phyloP scores from a whole-genome alignment of 2,113 vertebrate species.

The Suncus etruscus region DNA sequence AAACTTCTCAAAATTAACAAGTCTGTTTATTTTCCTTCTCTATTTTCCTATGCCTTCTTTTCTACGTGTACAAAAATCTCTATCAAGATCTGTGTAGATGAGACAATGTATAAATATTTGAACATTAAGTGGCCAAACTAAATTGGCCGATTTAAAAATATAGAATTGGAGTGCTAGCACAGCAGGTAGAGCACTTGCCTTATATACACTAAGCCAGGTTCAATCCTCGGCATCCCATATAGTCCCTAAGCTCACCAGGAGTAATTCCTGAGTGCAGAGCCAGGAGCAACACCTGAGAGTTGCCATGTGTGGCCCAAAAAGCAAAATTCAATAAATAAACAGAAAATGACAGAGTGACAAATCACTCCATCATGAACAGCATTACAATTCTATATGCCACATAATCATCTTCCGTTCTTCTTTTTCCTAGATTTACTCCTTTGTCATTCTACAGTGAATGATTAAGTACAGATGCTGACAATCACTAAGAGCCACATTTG shows the following conservation, averaged over 20 bases:
- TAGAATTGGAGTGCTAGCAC: too few relatives aligned
- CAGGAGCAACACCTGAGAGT: too few relatives aligned
- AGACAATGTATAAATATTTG: not conserved
- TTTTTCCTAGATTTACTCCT: not conserved
- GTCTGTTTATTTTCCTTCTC: not conserved
- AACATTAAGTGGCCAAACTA: not conserved
- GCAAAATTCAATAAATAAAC: slow-evolving; percentile 28
- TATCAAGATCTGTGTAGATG: not conserved
- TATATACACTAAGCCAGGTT: too few relatives aligned
- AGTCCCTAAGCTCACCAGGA: too few relatives aligned
- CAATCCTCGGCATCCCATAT: too few relatives aligned
- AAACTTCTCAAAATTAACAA: slow-evolving; percentile 12
- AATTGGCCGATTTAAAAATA: slow-evolving; percentile 39
- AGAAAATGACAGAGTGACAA: not conserved
- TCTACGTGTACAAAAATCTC: not conserved
- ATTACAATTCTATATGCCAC: not conserved
- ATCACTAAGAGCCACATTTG: not conserved
- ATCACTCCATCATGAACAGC: not conserved
- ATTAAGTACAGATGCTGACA: not conserved
- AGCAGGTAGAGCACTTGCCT: too few relatives aligned
- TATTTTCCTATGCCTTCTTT: not conserved
- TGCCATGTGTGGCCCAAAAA: too few relatives aligned
- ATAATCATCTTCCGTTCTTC: not conserved
- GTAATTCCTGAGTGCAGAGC: too few relatives aligned
- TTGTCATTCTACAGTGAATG: not conserved